Base-by-base conservation (phyloP, 2,113 vertebrate genomes). In the Recurvirostra avosetta region DNA sequence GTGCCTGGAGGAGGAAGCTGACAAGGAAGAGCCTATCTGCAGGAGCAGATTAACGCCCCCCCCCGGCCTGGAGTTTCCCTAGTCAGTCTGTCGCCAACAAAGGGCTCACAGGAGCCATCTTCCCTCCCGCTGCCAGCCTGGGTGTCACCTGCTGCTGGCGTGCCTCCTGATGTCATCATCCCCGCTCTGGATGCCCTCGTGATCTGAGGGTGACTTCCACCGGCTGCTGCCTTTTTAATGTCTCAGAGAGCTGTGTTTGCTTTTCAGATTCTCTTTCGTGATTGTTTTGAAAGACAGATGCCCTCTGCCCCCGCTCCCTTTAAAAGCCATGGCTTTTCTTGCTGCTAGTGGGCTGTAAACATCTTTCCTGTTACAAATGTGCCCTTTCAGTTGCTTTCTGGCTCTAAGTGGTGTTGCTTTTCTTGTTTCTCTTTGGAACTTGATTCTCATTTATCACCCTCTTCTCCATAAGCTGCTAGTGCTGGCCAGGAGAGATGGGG, bases 241-340 rank as follows among this genome's bases (percentile, higher is more conserved):
- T 59, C 82, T 63, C 13, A 32, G 14, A 32, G 36, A 61, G 43
- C 72, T 47, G 12, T 66, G 83, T 65, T 95, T 92, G 80, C 78
- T 92, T 79, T 80, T 93, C 63, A 49, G 62, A 53, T 58, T 91
- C 36, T 30, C 91, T 73, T 92, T 92, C 34, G 74, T 83, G 83
- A 81, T 87, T 78, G 92, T 84, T 90, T 85, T 76, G 66, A 96
- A 65, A 82, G 74, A 68, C 45, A 82, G 77, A 91, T 58, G 92
- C 67, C 81, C 85, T 90, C 50, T 95, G 84, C 61, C 86, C 66
- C 50, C 0, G 1, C 32, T 87, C 36, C 29, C 4, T 68, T 76
- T 85, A 78, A 93, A 86, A 95, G 61, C 71, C 34, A 30, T 3
- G 75, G 78, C 59, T 92, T 73, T 80, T 82, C 63, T 29, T 88